Conservation (phyloP, 2,888 invertebrate genomes). For the Cephus runcator region DNA sequence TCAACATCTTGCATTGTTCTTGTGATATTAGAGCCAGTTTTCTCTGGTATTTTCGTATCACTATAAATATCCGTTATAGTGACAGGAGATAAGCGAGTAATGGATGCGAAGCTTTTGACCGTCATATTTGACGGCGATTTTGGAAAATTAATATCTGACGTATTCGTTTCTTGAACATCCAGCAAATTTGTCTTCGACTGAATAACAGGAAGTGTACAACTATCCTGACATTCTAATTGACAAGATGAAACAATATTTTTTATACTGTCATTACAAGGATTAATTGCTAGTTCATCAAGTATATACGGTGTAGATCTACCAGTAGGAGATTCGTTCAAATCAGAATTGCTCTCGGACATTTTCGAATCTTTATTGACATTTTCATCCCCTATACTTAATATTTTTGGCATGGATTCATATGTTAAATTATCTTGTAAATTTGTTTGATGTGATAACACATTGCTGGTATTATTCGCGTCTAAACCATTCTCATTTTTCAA, state of each 20-base stretch:
- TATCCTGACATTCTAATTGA: neutral
- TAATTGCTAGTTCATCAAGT: neutral
- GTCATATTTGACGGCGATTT: neutral
- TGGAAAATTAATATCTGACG: neutral
- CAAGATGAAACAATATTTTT: neutral
- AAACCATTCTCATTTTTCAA: neutral
- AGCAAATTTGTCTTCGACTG: neutral
- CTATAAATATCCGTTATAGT: neutral
- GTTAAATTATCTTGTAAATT: neutral
- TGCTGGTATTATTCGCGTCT: neutral
- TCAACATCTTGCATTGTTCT: neutral
- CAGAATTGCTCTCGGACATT: neutral
- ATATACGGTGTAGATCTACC: neutral
- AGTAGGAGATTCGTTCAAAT: neutral
- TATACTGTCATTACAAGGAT: neutral
- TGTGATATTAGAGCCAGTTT: neutral
- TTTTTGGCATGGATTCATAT: neutral
- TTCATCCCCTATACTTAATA: neutral
- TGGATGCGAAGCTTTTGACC: neutral
- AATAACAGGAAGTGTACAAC: neutral
- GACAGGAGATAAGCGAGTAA: neutral
- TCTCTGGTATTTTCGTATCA: neutral
- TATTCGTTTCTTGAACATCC: neutral
- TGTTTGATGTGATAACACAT: neutral
- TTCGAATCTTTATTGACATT: neutral